Evolutionary conservation across 37 sponge, comb jelly and placozoan species (phyloP).

Genomic region (Oopsacas minuta): DNA sequence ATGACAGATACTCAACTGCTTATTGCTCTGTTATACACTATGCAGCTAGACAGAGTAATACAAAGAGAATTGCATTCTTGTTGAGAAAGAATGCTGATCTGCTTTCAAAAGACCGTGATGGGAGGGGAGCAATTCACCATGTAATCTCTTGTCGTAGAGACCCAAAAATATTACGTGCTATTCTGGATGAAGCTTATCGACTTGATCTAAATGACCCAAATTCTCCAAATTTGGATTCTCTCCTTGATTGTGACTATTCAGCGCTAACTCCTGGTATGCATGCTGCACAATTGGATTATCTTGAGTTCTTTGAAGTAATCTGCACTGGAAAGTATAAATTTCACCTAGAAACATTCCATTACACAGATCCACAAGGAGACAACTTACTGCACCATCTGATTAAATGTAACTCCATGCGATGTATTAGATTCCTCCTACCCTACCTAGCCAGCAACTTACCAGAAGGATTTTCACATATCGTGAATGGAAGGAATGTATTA

Average conservation of each 20-base stretch:
- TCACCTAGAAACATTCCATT: not conserved
- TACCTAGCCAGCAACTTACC: not conserved
- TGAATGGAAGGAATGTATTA: not conserved
- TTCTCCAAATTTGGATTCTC: not conserved
- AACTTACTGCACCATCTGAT: not conserved
- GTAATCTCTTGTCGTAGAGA: not conserved
- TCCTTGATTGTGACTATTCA: not conserved
- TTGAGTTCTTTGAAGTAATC: not conserved
- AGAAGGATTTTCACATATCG: not conserved
- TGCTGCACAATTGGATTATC: not conserved
- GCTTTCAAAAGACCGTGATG: not conserved
- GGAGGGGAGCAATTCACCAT: not conserved
- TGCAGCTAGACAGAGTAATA: not conserved
- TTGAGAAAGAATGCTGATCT: not conserved
- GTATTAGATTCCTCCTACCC: not conserved
- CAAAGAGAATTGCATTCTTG: not conserved
- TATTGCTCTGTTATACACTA: not conserved
- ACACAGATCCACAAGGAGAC: not conserved
- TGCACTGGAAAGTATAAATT: slow-evolving; percentile 1
- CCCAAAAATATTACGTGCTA: not conserved
- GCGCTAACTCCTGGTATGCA: not conserved
- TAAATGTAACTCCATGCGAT: not conserved
- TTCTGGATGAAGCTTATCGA: slow-evolving; percentile 3
- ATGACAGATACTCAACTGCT: not conserved
- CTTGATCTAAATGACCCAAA: not conserved